A percentile compares a stretch with the other conserved stretches of the same genome.
These are phyloP conservation scores for Drosophila yakuba DNA, from an alignment of 1,140 invertebrate genomes.

Conservation along the genomic window DNA sequence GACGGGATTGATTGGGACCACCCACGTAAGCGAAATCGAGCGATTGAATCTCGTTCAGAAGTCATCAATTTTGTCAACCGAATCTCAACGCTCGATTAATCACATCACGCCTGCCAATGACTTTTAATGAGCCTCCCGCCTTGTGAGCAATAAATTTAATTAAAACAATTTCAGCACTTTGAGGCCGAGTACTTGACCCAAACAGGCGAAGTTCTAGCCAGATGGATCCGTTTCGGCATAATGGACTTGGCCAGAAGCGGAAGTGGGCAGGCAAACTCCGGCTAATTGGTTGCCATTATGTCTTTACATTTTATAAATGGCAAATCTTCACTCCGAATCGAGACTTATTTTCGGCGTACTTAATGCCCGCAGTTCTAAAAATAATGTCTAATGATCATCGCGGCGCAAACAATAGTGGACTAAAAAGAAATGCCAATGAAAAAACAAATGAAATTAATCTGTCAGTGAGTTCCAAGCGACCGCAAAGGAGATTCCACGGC, in stretches of 20 bases:
- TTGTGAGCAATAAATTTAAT: constrained; percentile 59
- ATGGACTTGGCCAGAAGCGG: constrained; percentile 35
- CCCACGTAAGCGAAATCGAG: constrained; percentile 1
- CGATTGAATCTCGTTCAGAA: constrained; percentile 30
- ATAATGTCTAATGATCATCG: constrained; percentile 30
- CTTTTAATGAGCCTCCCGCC: constrained; percentile 50
- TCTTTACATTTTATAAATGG: constrained; percentile 57
- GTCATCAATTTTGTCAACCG: constrained; percentile 53
- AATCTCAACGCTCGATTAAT: constrained; percentile 56
- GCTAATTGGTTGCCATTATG: constrained; percentile 51
- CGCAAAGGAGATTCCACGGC: constrained; percentile 11
- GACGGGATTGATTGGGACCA: constrained; percentile 9
- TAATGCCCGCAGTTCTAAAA: constrained; percentile 31
- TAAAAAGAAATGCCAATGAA: constrained; percentile 37
- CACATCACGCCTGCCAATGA: constrained; percentile 53
- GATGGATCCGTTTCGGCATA: constrained; percentile 37
- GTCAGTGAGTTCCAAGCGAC: constrained; percentile 16
- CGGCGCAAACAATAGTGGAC: constrained; percentile 27
- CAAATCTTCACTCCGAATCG: constrained; percentile 20
- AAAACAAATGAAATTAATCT: constrained; percentile 28
- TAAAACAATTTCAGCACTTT: constrained; percentile 56
- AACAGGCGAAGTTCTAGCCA: constrained; percentile 51
- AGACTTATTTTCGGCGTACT: constrained; percentile 43
- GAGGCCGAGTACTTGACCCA: constrained; percentile 62
- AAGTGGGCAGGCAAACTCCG: constrained; percentile 35